Conservation (phyloP, 2,888 invertebrate species). For the Spilarctia lutea region DNA sequence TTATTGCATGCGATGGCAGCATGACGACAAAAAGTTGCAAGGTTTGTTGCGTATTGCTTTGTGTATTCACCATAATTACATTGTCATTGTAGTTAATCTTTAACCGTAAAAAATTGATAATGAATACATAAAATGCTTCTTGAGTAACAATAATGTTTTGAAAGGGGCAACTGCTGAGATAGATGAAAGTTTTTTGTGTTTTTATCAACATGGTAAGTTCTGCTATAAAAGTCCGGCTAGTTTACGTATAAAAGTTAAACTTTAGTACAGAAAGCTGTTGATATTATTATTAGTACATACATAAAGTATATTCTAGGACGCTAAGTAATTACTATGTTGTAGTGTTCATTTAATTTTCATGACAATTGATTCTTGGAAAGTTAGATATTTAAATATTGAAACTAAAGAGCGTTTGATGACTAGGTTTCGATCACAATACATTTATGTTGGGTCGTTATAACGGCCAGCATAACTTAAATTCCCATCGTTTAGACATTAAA, state of each 20-base stretch:
- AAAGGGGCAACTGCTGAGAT: neutral
- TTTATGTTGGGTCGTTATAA: neutral
- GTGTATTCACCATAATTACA: neutral
- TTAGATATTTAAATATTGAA: neutral
- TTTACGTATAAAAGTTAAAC: neutral
- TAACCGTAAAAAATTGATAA: conserved; percentile 12
- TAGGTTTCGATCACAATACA: neutral
- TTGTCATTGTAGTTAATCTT: conserved; percentile 4
- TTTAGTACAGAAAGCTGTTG: neutral
- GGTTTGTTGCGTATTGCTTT: conserved; percentile 5
- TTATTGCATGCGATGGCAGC: neutral
- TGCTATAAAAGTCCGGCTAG: neutral
- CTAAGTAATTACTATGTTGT: neutral
- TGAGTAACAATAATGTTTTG: conserved; percentile 1
- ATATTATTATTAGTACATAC: too few species aligned
- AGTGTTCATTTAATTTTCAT: neutral
- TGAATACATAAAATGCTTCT: neutral
- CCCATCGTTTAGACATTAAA: neutral
- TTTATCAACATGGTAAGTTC: neutral
- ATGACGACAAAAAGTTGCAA: conserved; percentile 4
- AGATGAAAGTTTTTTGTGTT: neutral
- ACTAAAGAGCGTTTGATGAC: neutral
- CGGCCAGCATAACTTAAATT: neutral
- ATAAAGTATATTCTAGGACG: neutral
- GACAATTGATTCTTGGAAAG: neutral